Evolutionary conservation across 2,113 vertebrate genomes (phyloP), one percentile per base, ranked within the genome.

Genomic region (Hirundichthys speculiger): DNA sequence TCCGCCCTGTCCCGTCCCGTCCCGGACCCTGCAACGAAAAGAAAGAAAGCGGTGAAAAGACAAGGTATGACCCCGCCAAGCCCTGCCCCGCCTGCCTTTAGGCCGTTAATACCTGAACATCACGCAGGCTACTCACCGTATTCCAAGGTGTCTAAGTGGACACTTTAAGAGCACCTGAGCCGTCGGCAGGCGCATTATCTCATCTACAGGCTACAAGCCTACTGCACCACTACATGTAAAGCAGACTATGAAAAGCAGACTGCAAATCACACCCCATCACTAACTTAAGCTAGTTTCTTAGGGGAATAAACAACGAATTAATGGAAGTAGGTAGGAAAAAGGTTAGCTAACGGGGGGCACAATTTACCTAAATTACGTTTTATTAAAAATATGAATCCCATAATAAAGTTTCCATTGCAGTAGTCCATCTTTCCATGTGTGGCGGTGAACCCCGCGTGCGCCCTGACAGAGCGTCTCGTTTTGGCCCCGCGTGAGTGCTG

Each of bases 81-180:
- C 75, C 75, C 66, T 79, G 80, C 72, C 71, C 62, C 77, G 58
- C 74, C 73, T 40, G 55, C 55, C 70, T 73, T 49, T 19, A 71
- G 62, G 52, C 67, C 30, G 50, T 45, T 81, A 85, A 83, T 75
- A 57, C 58, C 56, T 24, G 15, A 39, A 74, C 79, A 73, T 56
- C 63, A 73, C 79, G 77, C n/a, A n/a, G n/a, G n/a, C n/a, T 39
- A 48, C 46, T 43, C 5, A 41, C 65, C 54, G 42, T 71, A 59
- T 42, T 63, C 12, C 13, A 73, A 72, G 75, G 81, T 74, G 76
- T 66, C 76, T 2, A 40, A 27, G 34, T 7, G 52, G 58, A 50
- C 61, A 60, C 61, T 2, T 49, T 34, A 48, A 43, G 75, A 27
- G 15, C 75, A 61, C 11, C 61, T 51, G 20, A 68, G 45, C 66